A percentile compares a stretch with the other conserved stretches of the same genome.
Evolutionary conservation across 2,113 vertebrate species (phyloP).

Genomic region (Octodon degus): DNA sequence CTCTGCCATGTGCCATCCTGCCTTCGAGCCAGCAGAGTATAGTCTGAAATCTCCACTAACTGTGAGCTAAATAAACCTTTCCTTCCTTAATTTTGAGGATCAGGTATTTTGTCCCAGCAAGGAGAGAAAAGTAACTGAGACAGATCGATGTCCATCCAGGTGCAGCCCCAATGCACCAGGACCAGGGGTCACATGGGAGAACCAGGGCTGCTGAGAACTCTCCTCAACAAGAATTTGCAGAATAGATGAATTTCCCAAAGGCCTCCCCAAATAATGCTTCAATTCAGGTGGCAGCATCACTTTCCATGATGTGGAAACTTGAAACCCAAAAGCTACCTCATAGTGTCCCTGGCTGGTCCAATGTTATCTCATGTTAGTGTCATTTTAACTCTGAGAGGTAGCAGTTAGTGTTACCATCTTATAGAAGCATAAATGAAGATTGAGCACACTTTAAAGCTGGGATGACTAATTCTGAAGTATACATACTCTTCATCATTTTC

Average conservation of each 20-base stretch:
- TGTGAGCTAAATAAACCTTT: too few relatives aligned
- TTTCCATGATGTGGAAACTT: not conserved
- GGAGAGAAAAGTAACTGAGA: too few relatives aligned
- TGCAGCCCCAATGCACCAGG: not conserved
- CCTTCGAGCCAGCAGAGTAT: too few relatives aligned
- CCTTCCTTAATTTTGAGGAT: too few relatives aligned
- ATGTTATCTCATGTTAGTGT: not conserved
- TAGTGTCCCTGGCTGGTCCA: not conserved
- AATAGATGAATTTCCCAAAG: not conserved
- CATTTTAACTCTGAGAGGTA: not conserved
- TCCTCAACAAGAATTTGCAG: not conserved
- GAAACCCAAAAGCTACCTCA: not conserved
- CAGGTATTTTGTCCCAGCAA: too few relatives aligned
- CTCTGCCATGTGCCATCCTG: too few relatives aligned
- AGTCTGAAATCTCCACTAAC: too few relatives aligned
- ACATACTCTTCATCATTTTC: slow-evolving; percentile 14
- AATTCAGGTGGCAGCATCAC: not conserved
- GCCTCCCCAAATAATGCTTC: not conserved
- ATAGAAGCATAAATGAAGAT: slow-evolving; percentile 52
- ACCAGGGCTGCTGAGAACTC: not conserved
- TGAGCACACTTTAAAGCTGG: not conserved
- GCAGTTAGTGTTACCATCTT: not conserved
- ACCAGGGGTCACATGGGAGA: not conserved
- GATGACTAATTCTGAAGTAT: slow-evolving; percentile 1
- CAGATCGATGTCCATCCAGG: not conserved